phyloP scores from a whole-genome alignment of 2,888 invertebrate genomes.

The Aricia artaxerxes region DNA sequence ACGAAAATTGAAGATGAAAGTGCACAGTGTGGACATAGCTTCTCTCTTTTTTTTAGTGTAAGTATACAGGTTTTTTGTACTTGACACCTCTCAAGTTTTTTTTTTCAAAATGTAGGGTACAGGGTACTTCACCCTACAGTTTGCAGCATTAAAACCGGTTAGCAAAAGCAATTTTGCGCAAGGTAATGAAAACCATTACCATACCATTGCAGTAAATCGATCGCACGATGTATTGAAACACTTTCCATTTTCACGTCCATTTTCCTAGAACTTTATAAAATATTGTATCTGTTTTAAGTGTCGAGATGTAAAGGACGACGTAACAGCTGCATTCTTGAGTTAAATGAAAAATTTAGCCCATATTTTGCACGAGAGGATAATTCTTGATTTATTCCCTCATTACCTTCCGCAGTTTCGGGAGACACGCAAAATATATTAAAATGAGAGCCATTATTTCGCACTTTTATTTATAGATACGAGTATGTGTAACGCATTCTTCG shows the following conservation, averaged over 20 bases:
- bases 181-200: not conserved
- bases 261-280: not conserved
- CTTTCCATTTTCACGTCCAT: not conserved
- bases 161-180: not conserved
- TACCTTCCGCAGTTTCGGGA: not conserved
- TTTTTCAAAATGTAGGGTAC: not conserved
- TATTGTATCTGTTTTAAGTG: not conserved
- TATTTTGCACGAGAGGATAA: not conserved
- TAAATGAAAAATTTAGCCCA: not conserved
- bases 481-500: not conserved
- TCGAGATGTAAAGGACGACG: not conserved
- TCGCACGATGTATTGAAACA: not conserved
- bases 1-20: too few relatives aligned
- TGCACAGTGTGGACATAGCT: too few relatives aligned
- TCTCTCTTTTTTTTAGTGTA: too few relatives aligned
- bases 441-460: not conserved
- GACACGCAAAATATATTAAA: not conserved
- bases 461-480: not conserved
- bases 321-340: constrained; percentile 8
- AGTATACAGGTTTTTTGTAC: too few relatives aligned
- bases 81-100: too few relatives aligned
- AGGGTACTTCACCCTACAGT: not conserved
- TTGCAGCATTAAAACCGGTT: not conserved
- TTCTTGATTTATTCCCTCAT: constrained; percentile 5
- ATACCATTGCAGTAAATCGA: not conserved